Evolutionary conservation across 1,140 invertebrate species (phyloP), one percentile per base, ranked within the genome.

Genomic region (Caenorhabditis inopinata): DNA sequence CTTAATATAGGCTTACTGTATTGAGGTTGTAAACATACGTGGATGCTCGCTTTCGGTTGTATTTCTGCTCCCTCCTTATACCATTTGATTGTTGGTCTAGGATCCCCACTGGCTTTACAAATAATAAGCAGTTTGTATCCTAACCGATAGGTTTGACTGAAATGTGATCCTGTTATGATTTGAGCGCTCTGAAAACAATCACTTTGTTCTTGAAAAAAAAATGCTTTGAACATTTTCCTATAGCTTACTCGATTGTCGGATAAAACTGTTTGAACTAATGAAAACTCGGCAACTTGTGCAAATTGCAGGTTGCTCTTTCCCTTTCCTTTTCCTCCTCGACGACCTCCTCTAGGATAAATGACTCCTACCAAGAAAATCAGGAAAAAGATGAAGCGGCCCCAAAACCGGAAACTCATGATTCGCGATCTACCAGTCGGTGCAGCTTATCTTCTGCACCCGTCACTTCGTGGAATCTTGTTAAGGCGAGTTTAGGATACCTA

Each of bases 281-380:
- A 88, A 78, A 88, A 88, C 74, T 88, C 87, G 16, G 87, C 87
- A 74, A 88, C 87, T 77, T 88, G 87, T 4, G 87, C 85, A 77
- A 88, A 88, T 82, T 88, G 87, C 48, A 88, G 79, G 68, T 88
- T 88, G 32, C 79, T 85, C 47, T 88, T 88, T 42, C 87, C 87
- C 68, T 86, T 88, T 18, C 87, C 87, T 77, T 88, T 88, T 16
- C 86, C 87, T 38, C 85, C 85, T 21, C 87, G 79, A 35, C 87
- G 76, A 18, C 87, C 87, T 45, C 87, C 87, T 80, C 87, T 81
- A 16, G 79, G 62, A 75, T 87, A 76, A n/a, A 83, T 68, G 58
- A 32, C 58, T 42, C 32, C 58, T 18, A 68, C 2, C 25, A 68
- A 73, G 23, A 79, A 68, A n/a, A 25, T 68, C n/a, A 58, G 73